phyloP scores from a whole-genome alignment of 1,140 invertebrate genomes.

The Nephotettix cincticeps region DNA sequence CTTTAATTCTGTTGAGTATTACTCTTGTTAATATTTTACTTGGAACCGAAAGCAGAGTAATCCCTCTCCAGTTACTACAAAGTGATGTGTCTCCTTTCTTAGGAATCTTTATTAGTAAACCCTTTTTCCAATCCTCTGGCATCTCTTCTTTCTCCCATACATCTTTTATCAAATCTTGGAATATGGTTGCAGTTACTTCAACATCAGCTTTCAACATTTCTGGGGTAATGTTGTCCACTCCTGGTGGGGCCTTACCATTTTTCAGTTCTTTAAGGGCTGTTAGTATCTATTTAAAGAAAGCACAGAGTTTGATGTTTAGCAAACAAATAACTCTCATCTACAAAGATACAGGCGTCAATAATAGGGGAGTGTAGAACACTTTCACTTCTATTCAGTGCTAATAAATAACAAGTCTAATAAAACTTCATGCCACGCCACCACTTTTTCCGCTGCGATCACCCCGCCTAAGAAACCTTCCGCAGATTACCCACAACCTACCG shows the following conservation, averaged over 20 bases:
- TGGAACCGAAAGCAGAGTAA: neutral
- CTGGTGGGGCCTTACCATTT: conserved; percentile 17
- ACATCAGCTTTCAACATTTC: conserved; percentile 16
- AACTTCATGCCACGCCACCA: no score
- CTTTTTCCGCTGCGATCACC: no score
- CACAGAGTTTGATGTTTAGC: no score
- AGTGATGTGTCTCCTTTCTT: conserved; percentile 24
- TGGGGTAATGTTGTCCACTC: conserved; percentile 4
- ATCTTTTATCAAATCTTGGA: neutral
- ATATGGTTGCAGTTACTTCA: neutral
- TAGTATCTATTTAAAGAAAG: no score
- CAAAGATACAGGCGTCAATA: no score
- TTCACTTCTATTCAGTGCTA: no score
- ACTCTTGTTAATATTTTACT: conserved; percentile 17
- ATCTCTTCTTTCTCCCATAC: conserved; percentile 16
- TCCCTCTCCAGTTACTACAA: conserved; percentile 20
- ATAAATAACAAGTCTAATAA: no score
- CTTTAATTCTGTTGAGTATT: conserved; percentile 9
- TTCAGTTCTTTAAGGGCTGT: conserved; percentile 21
- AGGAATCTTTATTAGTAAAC: neutral
- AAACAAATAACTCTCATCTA: no score
- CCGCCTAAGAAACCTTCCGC: no score
- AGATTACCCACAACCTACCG: no score
- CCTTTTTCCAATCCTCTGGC: conserved; percentile 25
- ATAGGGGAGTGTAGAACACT: no score